Evolutionary conservation across 1,140 invertebrate genomes (phyloP), one percentile per base, ranked within the genome.

Genomic region (Hylaeus anthracinus): DNA sequence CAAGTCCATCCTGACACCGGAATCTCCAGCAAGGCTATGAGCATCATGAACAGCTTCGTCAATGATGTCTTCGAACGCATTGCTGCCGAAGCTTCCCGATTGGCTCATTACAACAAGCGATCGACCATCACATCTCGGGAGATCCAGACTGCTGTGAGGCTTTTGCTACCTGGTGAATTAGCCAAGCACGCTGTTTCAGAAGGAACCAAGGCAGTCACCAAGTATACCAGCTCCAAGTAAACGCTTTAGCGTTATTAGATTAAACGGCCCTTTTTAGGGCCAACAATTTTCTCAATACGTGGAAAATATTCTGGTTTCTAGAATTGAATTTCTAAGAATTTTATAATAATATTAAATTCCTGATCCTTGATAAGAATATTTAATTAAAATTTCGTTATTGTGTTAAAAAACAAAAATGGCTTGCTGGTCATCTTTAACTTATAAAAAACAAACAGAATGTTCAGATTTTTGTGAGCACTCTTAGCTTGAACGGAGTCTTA

Each of bases 1-100:
- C 95, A 96, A 90, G 96, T 96, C 9, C 94, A 95, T 83, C 94
- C 95, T 63, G 94, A 95, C 73, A 93, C 93, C 63, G 94, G 94
- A 53, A 92, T 95, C 15, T 94, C 94, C 74, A 87, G 88, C 73
- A 95, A 95, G 85, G 94, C 94, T 4, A 96, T 96, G 95, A 89
- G 92, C 71, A 96, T 96, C 69, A 96, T 96, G 95, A 95, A 96
- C 85, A 95, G 94, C 76, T 96, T 96, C 80, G 94, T 94, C 6
- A 94, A 94, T 78, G 94, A 95, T 83, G 93, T 95, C 78, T 92
- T 95, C 75, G 94, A 95, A 80, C 92, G 94, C 60, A 95, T 96
- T 69, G 95, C 95, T 5, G 91, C 92, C 26, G 96, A 96, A 87
- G 94, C 94, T n/a, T 89, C 89, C 3, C 72, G 93, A 79, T 81